Conservation (phyloP, 2,888 invertebrate species). For the Idaea biselata region DNA sequence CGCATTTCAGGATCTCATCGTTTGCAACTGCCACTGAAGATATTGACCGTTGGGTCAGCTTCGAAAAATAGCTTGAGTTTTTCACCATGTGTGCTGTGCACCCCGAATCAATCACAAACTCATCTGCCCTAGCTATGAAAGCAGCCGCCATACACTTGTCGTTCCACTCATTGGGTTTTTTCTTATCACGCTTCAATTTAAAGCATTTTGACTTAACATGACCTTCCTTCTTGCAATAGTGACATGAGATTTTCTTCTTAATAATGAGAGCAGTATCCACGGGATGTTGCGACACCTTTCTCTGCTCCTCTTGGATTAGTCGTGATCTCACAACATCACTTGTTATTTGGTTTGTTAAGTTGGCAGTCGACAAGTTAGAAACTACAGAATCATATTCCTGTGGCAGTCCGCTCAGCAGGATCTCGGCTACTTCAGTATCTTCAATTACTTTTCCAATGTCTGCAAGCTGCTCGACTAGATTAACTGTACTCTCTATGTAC, state of each 20-base stretch:
- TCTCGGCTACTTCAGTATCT: constrained; percentile 5
- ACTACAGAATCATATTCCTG: constrained; percentile 5
- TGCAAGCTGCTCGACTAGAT: constrained; percentile 3
- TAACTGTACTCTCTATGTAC: constrained; percentile 4
- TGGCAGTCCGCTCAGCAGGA: constrained; percentile 5
- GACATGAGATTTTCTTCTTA: background rate
- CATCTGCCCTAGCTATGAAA: no score
- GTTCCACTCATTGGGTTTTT: background rate
- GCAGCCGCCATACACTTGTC: no score
- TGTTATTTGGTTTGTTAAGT: background rate
- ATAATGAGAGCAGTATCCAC: background rate
- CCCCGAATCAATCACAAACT: no score
- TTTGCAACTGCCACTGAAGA: no score
- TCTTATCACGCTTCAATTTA: background rate
- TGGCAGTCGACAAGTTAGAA: constrained; percentile 3
- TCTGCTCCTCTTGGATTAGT: background rate
- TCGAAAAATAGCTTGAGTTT: no score
- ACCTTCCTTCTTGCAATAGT: background rate
- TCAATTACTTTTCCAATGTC: constrained; percentile 6
- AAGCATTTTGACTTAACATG: background rate
- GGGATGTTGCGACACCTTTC: background rate
- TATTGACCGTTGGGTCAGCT: no score
- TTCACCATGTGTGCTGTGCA: no score
- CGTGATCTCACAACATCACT: background rate
- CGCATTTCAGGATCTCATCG: no score